Evolutionary conservation across 2,888 invertebrate genomes (phyloP), one percentile per base, ranked within the genome.

Genomic region (Lepidocyrtinus sp.): DNA sequence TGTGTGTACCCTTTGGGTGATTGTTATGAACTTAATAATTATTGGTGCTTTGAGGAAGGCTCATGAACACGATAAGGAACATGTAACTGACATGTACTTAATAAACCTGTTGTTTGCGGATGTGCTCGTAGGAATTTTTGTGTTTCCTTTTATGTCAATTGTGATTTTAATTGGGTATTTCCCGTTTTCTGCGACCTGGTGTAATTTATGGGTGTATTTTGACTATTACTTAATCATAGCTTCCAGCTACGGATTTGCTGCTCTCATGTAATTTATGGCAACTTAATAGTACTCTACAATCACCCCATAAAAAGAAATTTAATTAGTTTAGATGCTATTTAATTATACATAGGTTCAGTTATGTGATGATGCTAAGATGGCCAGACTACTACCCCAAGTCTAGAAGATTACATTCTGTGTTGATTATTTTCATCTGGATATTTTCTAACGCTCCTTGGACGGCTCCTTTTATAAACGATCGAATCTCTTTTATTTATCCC

Each of bases 211-310:
- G 84, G 82, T 85, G 3, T 85, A 83, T 45, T 81, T 83, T 50
- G 85, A 85, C 63, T 86, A 86, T 36, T 86, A 83, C 55, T 73
- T 85, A 27, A 86, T 86, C 25, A 82, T 86, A 3, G 80, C 82
- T 0, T 76, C 84, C 2, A 80, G 83, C 26, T 81, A 82, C 64
- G 83, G 84, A 26, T 83, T 83, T 62, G 65, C 82, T 17, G 83
- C 81, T 19, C 75, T 85, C 26, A 80, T 85, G 85, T 84, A 85
- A 82, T 64, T 63, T 12, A 25, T 5, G 5, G 9, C 9, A 5
- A n/a, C 36, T 67, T 19, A 67, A 19, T 27, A 1, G 64, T 59
- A 36, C 27, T 59, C 46, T n/a, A 9, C 63, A 62, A 26, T 27
- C 25, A 9, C n/a, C 17, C n/a, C n/a, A n/a, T n/a, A n/a, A n/a